A percentile compares a stretch with the other conserved stretches of the same genome.
Evolutionary conservation across 2,797 vertebrate species (phyloP).

Genomic region (Myotis vivesi): DNA sequence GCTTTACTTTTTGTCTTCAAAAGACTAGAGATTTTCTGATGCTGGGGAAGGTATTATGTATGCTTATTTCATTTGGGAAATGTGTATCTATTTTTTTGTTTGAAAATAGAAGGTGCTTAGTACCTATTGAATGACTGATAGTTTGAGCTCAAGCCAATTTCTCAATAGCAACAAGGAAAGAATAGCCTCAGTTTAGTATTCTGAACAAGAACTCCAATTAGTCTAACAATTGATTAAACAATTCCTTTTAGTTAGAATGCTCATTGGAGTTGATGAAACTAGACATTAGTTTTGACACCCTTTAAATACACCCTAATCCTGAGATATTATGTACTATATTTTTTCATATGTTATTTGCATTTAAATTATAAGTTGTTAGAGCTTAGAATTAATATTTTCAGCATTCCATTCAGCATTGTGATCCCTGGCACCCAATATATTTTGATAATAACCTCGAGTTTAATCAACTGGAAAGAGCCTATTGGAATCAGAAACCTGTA

Average conservation of each 20-base stretch:
- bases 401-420: background rate
- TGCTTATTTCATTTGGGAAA: constrained; percentile 23
- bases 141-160: constrained; percentile 14
- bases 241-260: constrained; percentile 17
- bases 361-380: background rate
- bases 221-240: constrained; percentile 1
- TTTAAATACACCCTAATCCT: background rate
- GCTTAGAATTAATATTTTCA: background rate
- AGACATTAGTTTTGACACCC: background rate
- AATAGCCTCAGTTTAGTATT: background rate
- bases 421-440: background rate
- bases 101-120: background rate
- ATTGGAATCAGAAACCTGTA: background rate
- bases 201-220: background rate
- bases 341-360: background rate
- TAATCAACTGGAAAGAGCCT: background rate
- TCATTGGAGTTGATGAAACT: background rate
- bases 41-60: background rate
- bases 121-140: background rate
- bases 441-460: constrained; percentile 28
- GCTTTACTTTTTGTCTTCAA: background rate
- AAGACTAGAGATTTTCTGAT: constrained; percentile 1
- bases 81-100: background rate
- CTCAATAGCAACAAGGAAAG: constrained; percentile 25
- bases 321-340: background rate